Evolutionary conservation across 2,888 invertebrate species (phyloP), one percentile per base, ranked within the genome.

Genomic region (Magallana nippona): DNA sequence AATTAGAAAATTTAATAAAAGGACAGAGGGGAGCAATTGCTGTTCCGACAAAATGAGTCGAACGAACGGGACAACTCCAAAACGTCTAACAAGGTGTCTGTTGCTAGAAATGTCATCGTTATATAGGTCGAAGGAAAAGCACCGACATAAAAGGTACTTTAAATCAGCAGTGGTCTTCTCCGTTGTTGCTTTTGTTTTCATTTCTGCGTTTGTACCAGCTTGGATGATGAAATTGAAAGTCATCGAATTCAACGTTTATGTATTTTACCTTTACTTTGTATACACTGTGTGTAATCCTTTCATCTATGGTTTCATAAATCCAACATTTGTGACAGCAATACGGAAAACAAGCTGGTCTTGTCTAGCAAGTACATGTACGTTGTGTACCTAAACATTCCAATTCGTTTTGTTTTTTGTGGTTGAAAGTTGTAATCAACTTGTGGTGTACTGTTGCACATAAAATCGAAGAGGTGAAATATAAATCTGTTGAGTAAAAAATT

Each of bases 291-390:
- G 91, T 13, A 94, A 94, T 79, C 93, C 93, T 2, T 90, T 94
- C 78, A 93, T 94, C 22, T 94, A 94, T 86, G 92, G 92, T n/a
- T 93, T 94, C 84, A 93, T 94, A 93, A 94, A 93, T 83, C 91
- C 92, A 80, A 92, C 91, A 86, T 94, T 94, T 83, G 82, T 92
- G 58, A 89, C 91, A n/a, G 93, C 93, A 60, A 84, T 93, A 22
- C 71, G 71, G 27, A 15, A 71, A 71, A 5, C 44, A 44, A n/a
- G 44, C 44, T 44, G 44, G 44, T 44, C 44, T 44, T 44, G 44
- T 44, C 44, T 44, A 44, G 44, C 44, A 44, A 44, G 5, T 44
- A 44, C 44, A 44, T 44, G 44, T 44, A 44, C 44, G 44, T 44
- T 44, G 44, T 44, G 8, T 44, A 44, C 5, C 44, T 44, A 44